Conservation (phyloP, 2,113 vertebrate genomes). For the Lamprotornis superbus region DNA sequence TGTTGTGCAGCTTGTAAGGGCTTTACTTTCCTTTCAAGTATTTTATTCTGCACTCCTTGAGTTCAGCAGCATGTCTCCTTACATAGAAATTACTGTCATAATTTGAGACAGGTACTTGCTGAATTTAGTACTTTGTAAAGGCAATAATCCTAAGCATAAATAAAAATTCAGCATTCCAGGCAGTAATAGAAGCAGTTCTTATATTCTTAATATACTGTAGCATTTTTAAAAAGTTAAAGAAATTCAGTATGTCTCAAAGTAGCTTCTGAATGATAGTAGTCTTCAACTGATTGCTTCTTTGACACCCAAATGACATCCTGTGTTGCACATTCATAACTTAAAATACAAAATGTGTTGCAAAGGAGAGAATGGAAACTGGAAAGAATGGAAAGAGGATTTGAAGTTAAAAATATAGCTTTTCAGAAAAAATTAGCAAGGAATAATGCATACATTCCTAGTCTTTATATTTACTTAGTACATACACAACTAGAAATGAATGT, state of each 20-base stretch:
- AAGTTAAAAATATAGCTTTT: neutral
- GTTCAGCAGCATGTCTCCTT: neutral
- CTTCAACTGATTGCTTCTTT: slow-evolving; percentile 41
- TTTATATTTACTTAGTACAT: slow-evolving; percentile 20
- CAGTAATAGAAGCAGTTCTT: slow-evolving; percentile 36
- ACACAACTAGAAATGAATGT: neutral
- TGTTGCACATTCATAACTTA: slow-evolving; percentile 15
- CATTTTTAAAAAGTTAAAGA: slow-evolving; percentile 21
- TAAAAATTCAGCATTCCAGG: slow-evolving; percentile 40
- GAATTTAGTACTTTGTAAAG: slow-evolving; percentile 48
- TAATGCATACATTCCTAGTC: neutral
- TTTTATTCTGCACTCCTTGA: neutral
- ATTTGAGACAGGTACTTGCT: slow-evolving; percentile 3
- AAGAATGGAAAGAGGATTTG: neutral
- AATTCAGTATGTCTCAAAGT: neutral
- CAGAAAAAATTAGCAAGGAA: neutral
- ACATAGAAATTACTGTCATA: neutral
- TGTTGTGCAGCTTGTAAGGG: neutral
- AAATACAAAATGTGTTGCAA: neutral
- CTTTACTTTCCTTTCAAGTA: neutral
- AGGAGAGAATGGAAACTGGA: neutral
- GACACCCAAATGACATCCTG: slow-evolving; percentile 7
- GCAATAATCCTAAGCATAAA: slow-evolving; percentile 49
- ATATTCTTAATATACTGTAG: neutral
- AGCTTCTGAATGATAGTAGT: slow-evolving; percentile 34